Base-by-base conservation (phyloP, 2,888 invertebrate species). In the Leucozona laternaria region DNA sequence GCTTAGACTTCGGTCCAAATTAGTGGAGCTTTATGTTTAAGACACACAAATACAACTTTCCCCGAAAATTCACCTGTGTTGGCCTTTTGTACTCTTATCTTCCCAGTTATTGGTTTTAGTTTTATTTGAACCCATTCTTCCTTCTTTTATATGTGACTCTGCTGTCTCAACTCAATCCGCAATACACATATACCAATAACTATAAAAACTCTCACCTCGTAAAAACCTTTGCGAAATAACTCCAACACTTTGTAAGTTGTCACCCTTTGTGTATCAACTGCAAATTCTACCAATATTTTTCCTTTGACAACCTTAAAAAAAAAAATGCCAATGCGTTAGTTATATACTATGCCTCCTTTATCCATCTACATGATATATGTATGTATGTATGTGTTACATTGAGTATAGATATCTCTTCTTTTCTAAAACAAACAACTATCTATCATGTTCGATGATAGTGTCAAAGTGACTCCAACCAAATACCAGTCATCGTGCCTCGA, bases 401-500 rank as follows among this genome's bases (percentile, higher is more conserved):
- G n/a, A n/a, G n/a, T n/a, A n/a, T n/a, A n/a, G 17, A 17, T n/a
- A 13, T 55, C 55, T 55, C 15, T 50, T 2, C 2, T 34, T 11
- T 22, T 31, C 57, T 48, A 48, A 53, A 53, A 53, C 15, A 53
- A 53, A 53, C 25, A 53, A 53, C 25, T 15, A 15, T 53, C 53
- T n/a, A n/a, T 53, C 58, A 37, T 60, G 37, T 60, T 60, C 37
- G 22, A 37, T 37, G 58, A 37, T 58, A 58, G 58, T 58, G 58
- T 20, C 58, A 60, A 37, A 60, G 22, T 37, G 37, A 37, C 58
- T 37, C 3, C 58, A 60, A 60, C 3, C 58, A 60, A 60, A 37
- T 60, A 22, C 58, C 20, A 37, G 31, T 31, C n/a, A 10, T 57
- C 57, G 31, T 34, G 10, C 10, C 0, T 8, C 10, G 1, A 34